Conservation (phyloP, 2,113 vertebrate genomes). For the Quiscalus mexicanus region DNA sequence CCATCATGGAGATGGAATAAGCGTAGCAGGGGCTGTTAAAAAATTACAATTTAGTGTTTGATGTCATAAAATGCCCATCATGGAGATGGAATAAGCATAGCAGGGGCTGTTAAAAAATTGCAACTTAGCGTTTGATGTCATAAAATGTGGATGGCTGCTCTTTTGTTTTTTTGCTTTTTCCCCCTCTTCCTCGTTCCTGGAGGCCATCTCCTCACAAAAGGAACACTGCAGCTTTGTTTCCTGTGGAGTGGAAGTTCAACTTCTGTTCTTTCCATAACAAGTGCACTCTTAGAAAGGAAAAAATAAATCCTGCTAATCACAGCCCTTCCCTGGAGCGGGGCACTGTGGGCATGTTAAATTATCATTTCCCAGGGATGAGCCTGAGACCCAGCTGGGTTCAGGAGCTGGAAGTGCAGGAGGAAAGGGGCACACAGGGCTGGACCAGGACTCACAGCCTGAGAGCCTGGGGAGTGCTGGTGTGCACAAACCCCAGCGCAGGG, state of each 20-base stretch:
- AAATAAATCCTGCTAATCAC: neutral
- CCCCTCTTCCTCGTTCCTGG: neutral
- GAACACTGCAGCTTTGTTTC: slow-evolving; percentile 22
- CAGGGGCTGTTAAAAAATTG: neutral
- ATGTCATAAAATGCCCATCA: neutral
- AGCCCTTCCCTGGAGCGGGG: neutral
- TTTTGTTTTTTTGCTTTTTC: no score
- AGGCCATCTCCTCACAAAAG: neutral
- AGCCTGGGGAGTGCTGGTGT: neutral
- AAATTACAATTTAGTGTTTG: neutral
- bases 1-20: neutral
- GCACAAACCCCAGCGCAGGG: neutral
- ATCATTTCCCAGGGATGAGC: neutral
- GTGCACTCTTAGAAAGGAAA: neutral
- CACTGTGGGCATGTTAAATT: neutral
- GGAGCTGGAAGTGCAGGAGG: slow-evolving; percentile 10
- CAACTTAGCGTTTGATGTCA: neutral
- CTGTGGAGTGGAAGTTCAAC: neutral
- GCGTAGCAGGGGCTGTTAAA: neutral
- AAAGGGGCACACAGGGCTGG: neutral
- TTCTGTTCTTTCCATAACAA: neutral
- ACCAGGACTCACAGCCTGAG: neutral
- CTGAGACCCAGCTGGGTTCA: neutral
- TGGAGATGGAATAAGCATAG: neutral
- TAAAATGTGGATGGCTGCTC: neutral